Percentiles rank a stretch among this genome's conserved stretches.
Conservation (phyloP, 2,113 vertebrate genomes). For the Smithornis capensis region DNA sequence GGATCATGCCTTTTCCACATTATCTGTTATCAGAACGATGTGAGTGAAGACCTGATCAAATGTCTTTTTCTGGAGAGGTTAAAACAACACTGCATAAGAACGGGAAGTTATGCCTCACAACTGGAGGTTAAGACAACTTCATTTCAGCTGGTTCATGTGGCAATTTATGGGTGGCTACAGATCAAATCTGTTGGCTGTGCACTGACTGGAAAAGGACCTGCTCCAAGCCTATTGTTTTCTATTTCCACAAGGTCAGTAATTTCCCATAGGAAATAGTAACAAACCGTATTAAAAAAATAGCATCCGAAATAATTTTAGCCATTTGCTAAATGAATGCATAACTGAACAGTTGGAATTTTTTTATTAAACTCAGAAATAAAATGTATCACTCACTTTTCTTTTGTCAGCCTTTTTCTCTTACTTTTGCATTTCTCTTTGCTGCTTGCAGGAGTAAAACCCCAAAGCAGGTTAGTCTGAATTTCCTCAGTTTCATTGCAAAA, state of each 20-base stretch:
- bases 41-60: neutral
- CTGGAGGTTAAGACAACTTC: neutral
- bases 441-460: neutral
- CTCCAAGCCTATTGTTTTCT: neutral
- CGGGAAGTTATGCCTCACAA: neutral
- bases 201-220: rapidly evolving
- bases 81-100: neutral
- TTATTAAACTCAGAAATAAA: neutral
- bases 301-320: neutral
- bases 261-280: neutral
- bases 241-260: neutral
- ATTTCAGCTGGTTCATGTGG: neutral
- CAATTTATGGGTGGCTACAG: neutral
- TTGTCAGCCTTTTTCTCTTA: neutral
- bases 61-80: neutral
- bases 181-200: neutral
- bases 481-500: constrained; percentile 39
- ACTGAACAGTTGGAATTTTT: neutral
- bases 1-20: neutral
- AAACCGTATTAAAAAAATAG: neutral
- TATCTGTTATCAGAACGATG: neutral
- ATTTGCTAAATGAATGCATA: neutral
- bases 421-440: neutral
- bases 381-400: neutral
- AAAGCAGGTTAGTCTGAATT: constrained; percentile 7